Percentiles rank a stretch among this genome's conserved stretches.
These are phyloP conservation scores for Smithornis capensis DNA, from an alignment of 2,113 vertebrate genomes.

Conservation along the genomic window DNA sequence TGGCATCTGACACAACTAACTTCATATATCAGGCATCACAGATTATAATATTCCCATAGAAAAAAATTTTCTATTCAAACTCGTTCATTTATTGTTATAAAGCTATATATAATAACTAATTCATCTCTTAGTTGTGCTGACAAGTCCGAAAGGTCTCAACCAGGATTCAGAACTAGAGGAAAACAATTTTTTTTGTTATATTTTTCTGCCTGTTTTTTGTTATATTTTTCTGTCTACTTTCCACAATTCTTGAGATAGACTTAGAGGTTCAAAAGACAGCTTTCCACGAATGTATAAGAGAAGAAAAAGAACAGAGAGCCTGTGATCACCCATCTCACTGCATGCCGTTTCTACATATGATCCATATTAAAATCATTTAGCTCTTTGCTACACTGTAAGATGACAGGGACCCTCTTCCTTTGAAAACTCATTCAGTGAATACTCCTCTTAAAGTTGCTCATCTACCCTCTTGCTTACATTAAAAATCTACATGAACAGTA, in stretches of 20 bases:
- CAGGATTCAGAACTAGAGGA: background rate
- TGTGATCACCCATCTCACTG: background rate
- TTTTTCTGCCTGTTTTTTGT: background rate
- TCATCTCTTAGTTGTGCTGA: background rate
- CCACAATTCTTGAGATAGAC: background rate
- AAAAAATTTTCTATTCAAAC: background rate
- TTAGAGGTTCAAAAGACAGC: background rate
- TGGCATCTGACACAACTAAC: background rate
- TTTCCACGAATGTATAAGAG: background rate
- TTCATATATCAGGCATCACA: background rate
- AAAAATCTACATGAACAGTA: background rate
- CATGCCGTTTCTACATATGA: background rate
- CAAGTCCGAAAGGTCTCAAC: background rate
- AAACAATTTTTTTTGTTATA: background rate
- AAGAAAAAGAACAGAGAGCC: background rate
- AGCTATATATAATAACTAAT: background rate
- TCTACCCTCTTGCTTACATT: background rate
- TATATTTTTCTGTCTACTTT: background rate
- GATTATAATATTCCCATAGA: background rate
- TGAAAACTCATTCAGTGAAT: background rate
- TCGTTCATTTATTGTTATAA: background rate
- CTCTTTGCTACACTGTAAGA: background rate
- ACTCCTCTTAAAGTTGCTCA: background rate
- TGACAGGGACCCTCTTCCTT: background rate
- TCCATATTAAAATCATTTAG: background rate